phyloP scores from a whole-genome alignment of 2,113 vertebrate genomes.

The Arizona elegans region DNA sequence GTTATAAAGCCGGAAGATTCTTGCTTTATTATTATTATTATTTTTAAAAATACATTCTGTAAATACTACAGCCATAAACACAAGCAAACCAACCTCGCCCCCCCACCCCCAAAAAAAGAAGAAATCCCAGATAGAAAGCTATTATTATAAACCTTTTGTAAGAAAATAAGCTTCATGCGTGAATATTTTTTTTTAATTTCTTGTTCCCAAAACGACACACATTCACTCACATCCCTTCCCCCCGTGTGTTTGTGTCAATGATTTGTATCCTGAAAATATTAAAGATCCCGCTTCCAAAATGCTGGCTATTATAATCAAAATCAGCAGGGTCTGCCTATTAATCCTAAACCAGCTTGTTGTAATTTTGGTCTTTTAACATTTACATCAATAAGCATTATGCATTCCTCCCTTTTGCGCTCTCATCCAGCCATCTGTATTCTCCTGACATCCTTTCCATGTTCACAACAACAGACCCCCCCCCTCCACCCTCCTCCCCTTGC shows the following conservation, averaged over 20 bases:
- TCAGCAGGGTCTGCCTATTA: not conserved
- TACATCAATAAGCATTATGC: not conserved
- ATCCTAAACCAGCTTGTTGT: not conserved
- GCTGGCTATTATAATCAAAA: not conserved
- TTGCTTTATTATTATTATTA: not conserved
- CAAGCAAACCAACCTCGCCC: not conserved
- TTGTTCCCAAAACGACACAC: not conserved
- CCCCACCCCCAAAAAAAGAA: too few species aligned
- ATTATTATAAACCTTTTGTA: not conserved
- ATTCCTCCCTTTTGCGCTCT: not conserved
- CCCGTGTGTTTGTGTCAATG: not conserved
- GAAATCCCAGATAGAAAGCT: not conserved
- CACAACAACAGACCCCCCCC: not conserved
- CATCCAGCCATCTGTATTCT: not conserved
- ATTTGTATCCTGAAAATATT: not conserved
- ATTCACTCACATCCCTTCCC: not conserved
- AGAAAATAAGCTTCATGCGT: not conserved
- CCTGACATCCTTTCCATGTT: not conserved
- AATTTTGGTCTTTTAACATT: not conserved
- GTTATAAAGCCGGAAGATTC: not conserved
- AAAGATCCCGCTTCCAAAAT: not conserved
- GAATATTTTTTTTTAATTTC: not conserved
- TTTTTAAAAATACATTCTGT: not conserved
- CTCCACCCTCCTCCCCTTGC: not conserved
- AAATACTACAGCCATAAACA: not conserved